A percentile compares a stretch with the other conserved stretches of the same genome.
phyloP scores from a whole-genome alignment of 2,113 vertebrate genomes.

The Siniperca chuatsi region DNA sequence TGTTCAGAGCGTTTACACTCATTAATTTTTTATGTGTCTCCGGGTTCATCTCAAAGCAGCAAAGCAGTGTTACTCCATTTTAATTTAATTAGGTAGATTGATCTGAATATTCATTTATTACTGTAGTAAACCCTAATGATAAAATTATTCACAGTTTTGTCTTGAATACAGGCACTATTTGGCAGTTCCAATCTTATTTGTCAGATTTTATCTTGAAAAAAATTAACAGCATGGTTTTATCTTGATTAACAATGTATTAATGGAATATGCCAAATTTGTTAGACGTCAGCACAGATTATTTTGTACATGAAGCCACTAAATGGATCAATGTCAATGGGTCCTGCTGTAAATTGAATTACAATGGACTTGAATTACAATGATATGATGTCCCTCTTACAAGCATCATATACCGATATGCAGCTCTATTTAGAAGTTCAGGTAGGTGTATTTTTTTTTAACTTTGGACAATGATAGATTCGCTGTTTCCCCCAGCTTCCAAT shows the following conservation, averaged over 20 bases:
- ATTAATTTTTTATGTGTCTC: conserved; percentile 49
- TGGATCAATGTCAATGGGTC: not conserved
- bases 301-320: not conserved
- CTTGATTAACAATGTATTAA: conserved; percentile 14
- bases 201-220: conserved; percentile 3
- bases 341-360: not conserved
- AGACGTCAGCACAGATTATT: not conserved
- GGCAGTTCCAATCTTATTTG: conserved; percentile 20
- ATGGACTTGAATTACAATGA: not conserved
- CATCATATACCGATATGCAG: not conserved
- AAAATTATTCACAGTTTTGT: conserved; percentile 39
- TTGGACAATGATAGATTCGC: not conserved
- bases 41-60: conserved; percentile 34
- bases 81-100: conserved; percentile 38
- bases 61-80: conserved; percentile 45
- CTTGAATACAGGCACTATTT: conserved; percentile 14
- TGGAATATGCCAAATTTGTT: not conserved
- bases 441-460: not conserved
- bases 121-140: conserved; percentile 29
- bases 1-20: conserved; percentile 36
- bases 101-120: conserved; percentile 47
- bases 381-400: not conserved
- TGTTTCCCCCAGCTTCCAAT: not conserved
- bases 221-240: not conserved
- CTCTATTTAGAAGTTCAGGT: too few relatives aligned